Base-by-base conservation (phyloP, 2,888 invertebrate species). In the Diaperis boleti region DNA sequence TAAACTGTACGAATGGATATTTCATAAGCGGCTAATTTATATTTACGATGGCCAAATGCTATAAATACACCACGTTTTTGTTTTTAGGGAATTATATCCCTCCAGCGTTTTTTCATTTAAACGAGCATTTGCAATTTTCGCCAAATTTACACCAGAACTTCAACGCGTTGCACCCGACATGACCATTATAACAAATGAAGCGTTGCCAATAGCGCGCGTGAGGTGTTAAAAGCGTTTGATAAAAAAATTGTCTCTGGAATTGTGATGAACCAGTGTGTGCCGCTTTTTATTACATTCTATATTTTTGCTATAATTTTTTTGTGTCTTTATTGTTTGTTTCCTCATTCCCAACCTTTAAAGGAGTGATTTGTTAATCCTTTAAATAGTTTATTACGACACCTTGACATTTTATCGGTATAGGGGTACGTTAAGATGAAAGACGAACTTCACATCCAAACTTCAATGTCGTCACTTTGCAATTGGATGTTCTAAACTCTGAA, bases 1-100 rank as follows among this genome's bases (percentile, higher is more conserved):
- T 61, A 54, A 61, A 54, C 49, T 33, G 42, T 42, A 42, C 59
- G 47, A 31, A 54, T 54, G 61, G 45, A 45, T 42, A 54, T 61
- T 61, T 61, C 61, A 61, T 59, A 54, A 42, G 41, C 41, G 29
- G 14, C 54, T 41, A 54, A 54, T 54, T 54, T 54, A 54, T 54
- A 54, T 54, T 54, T 54, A 42, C 39, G 22, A 39, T 39, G 22
- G 37, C 20, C 14, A 39, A 52, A 35, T 26, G 52, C 26, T 22
- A 37, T 52, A 52, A 52, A 52, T 52, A 37, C 20, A 35, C 39
- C 52, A 52, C 22, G 52, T 52, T 52, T 52, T 52, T 35, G 52
- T 52, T 52, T 52, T 52, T 49, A 17, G 18, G 5, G 35, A 49
- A 33, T 49, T 49, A 49, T 49, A 18, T 17, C 49, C 18, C 49